Conservation (phyloP, 2,797 vertebrate genomes). For the Pristis pectinata region DNA sequence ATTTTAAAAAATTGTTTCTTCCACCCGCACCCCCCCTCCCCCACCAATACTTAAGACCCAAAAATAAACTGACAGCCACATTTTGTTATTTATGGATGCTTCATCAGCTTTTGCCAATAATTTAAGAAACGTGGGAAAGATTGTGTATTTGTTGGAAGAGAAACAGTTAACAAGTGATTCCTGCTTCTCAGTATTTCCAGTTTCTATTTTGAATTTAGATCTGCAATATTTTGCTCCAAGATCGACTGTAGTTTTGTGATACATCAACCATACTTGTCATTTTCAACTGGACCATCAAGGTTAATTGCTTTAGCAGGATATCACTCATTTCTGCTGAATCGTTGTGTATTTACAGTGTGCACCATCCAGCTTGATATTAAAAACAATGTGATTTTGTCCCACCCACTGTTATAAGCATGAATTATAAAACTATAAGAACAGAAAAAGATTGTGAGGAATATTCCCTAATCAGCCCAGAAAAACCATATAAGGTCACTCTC, state of each 20-base stretch:
- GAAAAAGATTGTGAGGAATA: neutral
- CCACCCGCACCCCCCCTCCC: no score
- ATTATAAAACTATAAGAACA: neutral
- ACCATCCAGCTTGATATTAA: neutral
- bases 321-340: no score
- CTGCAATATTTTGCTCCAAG: no score
- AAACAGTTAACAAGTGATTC: no score
- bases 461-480: neutral
- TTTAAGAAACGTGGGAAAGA: neutral
- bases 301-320: no score
- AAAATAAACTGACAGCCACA: neutral
- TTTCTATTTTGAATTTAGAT: no score
- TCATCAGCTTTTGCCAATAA: neutral
- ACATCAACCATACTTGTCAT: no score
- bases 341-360: no score
- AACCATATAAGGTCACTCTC: neutral
- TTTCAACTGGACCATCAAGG: no score
- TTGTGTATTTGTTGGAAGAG: neutral
- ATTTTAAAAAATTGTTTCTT: neutral
- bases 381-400: neutral
- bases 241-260: no score
- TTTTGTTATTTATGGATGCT: neutral
- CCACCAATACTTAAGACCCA: no score
- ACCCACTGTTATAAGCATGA: neutral
- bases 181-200: no score